A percentile compares a stretch with the other conserved stretches of the same genome.
These are phyloP conservation scores for Xerus rutilus DNA, from an alignment of 2,797 vertebrate genomes.

Conservation along the genomic window DNA sequence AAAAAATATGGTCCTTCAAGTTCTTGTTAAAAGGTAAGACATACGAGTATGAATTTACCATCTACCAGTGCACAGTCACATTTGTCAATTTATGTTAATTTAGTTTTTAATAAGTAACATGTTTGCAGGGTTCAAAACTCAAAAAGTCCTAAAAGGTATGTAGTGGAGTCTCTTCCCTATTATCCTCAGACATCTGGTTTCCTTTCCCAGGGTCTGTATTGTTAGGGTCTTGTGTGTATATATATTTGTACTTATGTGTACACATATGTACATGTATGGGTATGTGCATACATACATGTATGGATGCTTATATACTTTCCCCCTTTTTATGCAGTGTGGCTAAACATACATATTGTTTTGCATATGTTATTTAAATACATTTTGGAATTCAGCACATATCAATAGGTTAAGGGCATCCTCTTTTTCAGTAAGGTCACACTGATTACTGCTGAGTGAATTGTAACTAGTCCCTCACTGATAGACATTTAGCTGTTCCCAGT, in stretches of 20 bases:
- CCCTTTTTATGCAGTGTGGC: not conserved
- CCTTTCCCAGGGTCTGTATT: not conserved
- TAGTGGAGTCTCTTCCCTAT: not conserved
- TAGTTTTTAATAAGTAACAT: not conserved
- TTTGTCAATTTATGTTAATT: not conserved
- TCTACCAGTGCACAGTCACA: not conserved
- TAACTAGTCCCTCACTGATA: not conserved
- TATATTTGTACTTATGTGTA: not conserved
- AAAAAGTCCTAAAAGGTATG: not conserved
- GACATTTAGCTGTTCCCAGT: not conserved
- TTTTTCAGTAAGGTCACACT: not conserved
- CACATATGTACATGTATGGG: too few relatives aligned
- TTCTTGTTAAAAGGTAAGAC: not conserved
- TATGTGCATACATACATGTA: not conserved
- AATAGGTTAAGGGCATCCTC: slow-evolving; percentile 60
- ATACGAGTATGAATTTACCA: not conserved
- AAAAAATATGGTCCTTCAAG: not conserved
- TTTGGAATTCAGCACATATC: slow-evolving; percentile 67
- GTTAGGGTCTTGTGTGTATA: not conserved
- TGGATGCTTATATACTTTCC: not conserved
- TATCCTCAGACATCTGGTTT: not conserved
- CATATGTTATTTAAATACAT: slow-evolving; percentile 66
- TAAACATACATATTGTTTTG: not conserved
- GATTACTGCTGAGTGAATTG: not conserved
- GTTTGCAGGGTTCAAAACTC: not conserved